Evolutionary conservation across 2,113 vertebrate species (phyloP), one percentile per base, ranked within the genome.

Genomic region (Paracanthobrama guichenoti): DNA sequence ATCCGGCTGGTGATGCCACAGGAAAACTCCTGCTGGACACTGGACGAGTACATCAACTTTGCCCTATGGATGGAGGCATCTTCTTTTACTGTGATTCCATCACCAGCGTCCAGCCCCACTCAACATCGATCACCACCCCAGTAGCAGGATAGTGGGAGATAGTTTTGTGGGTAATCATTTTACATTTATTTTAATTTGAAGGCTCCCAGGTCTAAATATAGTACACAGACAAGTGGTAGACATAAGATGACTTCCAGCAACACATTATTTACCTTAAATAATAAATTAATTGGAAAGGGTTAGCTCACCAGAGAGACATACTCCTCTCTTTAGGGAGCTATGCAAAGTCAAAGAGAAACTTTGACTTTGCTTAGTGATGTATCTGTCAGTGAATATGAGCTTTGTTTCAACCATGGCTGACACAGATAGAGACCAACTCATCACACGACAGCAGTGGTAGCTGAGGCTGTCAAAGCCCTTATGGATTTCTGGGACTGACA

Each of bases 261-360:
- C 83, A 80, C 73, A 64, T 84, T 77, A 83, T 87, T 80, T 85
- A 62, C 78, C 57, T 85, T 85, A 82, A 87, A 74, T 28, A 85
- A 53, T 57, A 59, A 46, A 84, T 76, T 53, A 83, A 75, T 59
- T 80, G 74, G 67, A 86, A 35, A 35, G 39, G 16, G 24, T 20
- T 53, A 13, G 26, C 24, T 83, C 87, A 85, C 76, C 44, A 85
- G 77, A 87, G 74, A 85, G 80, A 74, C 71, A 88, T 6, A 82
- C 64, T 73, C 53, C 66, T 87, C 81, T 76, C 71, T 26, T n/a
- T n/a, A n/a, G n/a, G n/a, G n/a, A n/a, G n/a, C n/a, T 67, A 55
- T 76, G 24, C 69, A 59, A 57, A 59, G 82, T 87, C 73, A 82
- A 87, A 86, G 87, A 12, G 80, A 78, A 60, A 76, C 31, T 35